phyloP scores from a whole-genome alignment of 2,113 vertebrate species.

The Cervus canadensis region DNA sequence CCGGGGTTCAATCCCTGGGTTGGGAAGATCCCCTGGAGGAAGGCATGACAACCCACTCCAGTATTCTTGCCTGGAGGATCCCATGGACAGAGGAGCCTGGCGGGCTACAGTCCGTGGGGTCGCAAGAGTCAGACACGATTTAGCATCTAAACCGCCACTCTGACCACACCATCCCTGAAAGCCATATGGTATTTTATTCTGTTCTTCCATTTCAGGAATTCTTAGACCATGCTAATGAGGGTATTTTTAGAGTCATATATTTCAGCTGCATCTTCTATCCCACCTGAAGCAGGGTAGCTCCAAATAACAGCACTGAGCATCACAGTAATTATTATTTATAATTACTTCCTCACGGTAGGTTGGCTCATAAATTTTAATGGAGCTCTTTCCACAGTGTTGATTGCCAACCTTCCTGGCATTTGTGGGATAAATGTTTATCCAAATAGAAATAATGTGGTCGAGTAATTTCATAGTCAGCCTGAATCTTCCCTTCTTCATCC shows the following conservation, averaged over 20 bases:
- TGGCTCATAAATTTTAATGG: slow-evolving; percentile 67
- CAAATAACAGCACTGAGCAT: slow-evolving; percentile 17
- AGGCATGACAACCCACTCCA: neutral
- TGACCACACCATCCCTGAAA: neutral
- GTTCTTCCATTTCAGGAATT: neutral
- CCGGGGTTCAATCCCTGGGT: accelerated
- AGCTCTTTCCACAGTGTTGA: neutral
- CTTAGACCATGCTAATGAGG: neutral
- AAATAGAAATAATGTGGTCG: slow-evolving; percentile 45
- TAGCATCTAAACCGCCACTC: neutral
- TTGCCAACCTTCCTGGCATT: slow-evolving; percentile 17
- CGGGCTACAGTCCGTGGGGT: neutral
- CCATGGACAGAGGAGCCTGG: neutral
- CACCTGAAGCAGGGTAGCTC: slow-evolving; percentile 34
- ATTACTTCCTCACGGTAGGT: slow-evolving; percentile 55
- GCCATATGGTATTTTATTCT: neutral
- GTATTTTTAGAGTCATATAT: slow-evolving; percentile 29
- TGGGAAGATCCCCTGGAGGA: neutral
- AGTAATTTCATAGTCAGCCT: slow-evolving; percentile 9
- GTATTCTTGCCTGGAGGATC: neutral
- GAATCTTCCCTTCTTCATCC: neutral
- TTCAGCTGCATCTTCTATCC: neutral
- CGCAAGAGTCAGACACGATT: neutral
- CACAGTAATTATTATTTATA: slow-evolving; percentile 66
- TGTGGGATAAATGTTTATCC: slow-evolving; percentile 54